Conservation (phyloP, 1,140 invertebrate species). For the Drosophila bifasciata region DNA sequence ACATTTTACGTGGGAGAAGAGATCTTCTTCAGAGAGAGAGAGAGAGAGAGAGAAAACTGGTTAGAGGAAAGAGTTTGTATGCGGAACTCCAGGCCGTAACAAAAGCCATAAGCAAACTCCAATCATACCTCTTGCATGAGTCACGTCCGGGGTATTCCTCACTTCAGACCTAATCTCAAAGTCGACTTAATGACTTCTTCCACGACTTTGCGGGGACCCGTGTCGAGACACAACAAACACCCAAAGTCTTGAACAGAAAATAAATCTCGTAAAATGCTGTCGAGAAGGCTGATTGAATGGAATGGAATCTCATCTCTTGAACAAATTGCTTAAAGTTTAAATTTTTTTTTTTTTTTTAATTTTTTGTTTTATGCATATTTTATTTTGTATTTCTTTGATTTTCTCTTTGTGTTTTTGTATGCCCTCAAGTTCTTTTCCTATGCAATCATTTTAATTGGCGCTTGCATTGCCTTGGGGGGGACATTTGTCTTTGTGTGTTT, state of each 20-base stretch:
- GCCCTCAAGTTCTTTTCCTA: constrained; percentile 1
- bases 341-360: constrained; percentile 12
- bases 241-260: constrained; percentile 1
- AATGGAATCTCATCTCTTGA: neutral
- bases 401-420: constrained; percentile 7
- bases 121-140: constrained; percentile 50
- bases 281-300: constrained; percentile 14
- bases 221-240: constrained; percentile 6
- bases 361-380: constrained; percentile 45
- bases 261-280: constrained; percentile 26
- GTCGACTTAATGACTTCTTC: constrained; percentile 43
- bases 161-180: constrained; percentile 31
- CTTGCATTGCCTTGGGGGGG: constrained; percentile 22
- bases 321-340: constrained; percentile 16
- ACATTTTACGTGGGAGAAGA: constrained; percentile 23
- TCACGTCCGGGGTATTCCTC: constrained; percentile 76
- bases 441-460: constrained; percentile 12
- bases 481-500: constrained; percentile 34
- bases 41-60: constrained; percentile 44
- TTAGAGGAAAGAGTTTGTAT: constrained; percentile 38
- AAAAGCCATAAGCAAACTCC: constrained; percentile 11
- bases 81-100: neutral
- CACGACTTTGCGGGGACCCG: neutral
- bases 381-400: constrained; percentile 21
- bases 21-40: constrained; percentile 18